Conservation (phyloP, 2,113 vertebrate species). For the Psettodes erumei region DNA sequence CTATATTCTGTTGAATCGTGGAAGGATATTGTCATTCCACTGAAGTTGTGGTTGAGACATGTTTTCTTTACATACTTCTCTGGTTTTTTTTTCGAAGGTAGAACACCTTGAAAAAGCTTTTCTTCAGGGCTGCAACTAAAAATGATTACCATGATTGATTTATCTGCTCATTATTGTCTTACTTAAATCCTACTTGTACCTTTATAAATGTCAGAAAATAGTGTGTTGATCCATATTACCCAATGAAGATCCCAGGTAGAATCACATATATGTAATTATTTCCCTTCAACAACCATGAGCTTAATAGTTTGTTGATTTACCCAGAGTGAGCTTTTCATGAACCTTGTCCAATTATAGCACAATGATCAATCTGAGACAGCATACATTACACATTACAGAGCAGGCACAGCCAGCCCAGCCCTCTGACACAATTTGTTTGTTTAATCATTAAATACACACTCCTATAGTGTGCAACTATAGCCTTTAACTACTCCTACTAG, state of each 20-base stretch:
- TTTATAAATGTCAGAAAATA: not conserved
- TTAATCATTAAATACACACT: constrained; percentile 50
- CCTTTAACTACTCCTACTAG: constrained; percentile 1
- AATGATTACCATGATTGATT: not conserved
- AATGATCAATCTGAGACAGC: not conserved
- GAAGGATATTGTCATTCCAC: constrained; percentile 5
- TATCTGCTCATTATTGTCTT: not conserved
- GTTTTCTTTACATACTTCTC: not conserved
- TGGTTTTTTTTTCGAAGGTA: not conserved
- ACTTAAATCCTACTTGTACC: not conserved
- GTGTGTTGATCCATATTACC: not conserved
- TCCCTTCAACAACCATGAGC: not conserved
- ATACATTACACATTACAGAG: constrained; percentile 6
- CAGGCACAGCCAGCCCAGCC: not conserved
- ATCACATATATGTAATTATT: not conserved
- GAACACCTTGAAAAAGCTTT: not conserved
- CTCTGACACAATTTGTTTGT: constrained; percentile 12
- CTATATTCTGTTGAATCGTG: not conserved
- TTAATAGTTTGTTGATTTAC: not conserved
- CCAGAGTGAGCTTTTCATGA: not conserved
- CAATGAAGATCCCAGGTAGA: not conserved
- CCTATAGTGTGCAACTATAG: not conserved
- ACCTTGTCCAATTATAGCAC: not conserved
- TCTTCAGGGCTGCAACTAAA: not conserved
- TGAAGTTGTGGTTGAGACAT: not conserved